These are phyloP conservation scores for Pseudeuparius sepicola DNA, from an alignment of 2,888 invertebrate species.

Conservation along the genomic window DNA sequence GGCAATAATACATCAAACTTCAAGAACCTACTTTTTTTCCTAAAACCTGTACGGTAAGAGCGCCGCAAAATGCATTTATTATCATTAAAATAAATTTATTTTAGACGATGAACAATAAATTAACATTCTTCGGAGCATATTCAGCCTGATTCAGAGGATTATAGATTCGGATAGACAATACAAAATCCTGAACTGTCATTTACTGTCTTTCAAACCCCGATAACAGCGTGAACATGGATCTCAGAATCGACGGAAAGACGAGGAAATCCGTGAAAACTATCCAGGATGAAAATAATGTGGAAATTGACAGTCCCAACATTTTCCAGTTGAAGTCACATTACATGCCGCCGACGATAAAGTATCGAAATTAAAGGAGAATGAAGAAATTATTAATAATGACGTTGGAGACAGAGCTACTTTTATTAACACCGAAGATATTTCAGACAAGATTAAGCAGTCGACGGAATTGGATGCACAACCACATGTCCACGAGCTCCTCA, in stretches of 20 bases:
- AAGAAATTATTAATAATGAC: neutral
- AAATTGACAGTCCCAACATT: conserved; percentile 11
- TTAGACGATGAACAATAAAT: too few relatives aligned
- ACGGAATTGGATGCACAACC: neutral
- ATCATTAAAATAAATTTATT: too few relatives aligned
- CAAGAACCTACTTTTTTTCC: too few relatives aligned
- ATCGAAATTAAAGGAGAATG: neutral
- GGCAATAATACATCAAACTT: too few relatives aligned
- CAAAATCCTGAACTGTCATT: conserved; percentile 24
- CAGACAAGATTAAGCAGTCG: neutral
- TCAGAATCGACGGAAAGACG: conserved; percentile 23
- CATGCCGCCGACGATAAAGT: neutral
- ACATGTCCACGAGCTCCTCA: conserved; percentile 21
- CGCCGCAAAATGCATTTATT: too few relatives aligned
- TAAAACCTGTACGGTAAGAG: too few relatives aligned
- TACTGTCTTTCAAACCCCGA: conserved; percentile 23
- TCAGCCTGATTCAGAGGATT: conserved; percentile 28
- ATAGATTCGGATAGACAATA: conserved; percentile 26
- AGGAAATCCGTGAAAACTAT: conserved; percentile 16
- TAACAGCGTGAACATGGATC: conserved; percentile 23
- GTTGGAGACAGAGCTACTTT: neutral
- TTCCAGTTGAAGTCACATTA: conserved; percentile 24
- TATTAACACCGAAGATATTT: neutral
- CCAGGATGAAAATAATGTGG: conserved; percentile 10
- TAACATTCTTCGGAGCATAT: conserved; percentile 30